Evolutionary conservation across 2,113 vertebrate genomes (phyloP).

Genomic region (Eurystomus gularis): DNA sequence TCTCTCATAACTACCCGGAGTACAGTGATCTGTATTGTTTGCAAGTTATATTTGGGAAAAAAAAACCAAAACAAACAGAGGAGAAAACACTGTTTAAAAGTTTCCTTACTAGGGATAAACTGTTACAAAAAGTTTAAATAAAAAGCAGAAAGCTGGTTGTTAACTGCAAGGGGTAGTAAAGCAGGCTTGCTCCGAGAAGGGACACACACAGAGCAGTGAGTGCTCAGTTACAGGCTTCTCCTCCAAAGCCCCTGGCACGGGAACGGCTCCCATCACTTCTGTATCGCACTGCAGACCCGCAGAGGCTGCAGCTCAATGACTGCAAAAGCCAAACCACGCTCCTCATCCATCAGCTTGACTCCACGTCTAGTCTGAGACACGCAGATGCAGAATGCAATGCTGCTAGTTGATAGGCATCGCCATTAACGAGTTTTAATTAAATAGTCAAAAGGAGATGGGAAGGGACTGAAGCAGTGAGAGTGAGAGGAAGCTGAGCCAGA

Average conservation of each 20-base stretch:
- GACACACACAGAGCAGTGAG: rapidly evolving
- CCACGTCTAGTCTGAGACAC: neutral
- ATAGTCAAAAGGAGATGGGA: neutral
- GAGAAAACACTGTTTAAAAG: slow-evolving; percentile 12
- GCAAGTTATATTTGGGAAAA: neutral
- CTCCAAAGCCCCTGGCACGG: neutral
- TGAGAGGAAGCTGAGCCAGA: neutral
- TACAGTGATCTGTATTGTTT: slow-evolving; percentile 34
- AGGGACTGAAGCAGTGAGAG: neutral
- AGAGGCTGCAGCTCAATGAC: neutral
- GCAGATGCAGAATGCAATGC: neutral
- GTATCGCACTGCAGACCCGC: neutral
- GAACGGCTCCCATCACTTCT: neutral
- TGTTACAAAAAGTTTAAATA: neutral
- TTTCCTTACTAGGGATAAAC: slow-evolving; percentile 22
- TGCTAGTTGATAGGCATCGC: neutral
- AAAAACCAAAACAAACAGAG: neutral
- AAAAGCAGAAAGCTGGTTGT: neutral
- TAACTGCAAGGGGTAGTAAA: neutral
- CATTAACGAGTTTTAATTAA: neutral
- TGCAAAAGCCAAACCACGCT: neutral
- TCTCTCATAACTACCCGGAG: neutral
- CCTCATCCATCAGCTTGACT: neutral
- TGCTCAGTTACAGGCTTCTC: neutral
- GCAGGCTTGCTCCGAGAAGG: neutral